Conservation (phyloP, 2,113 vertebrate genomes). For the Tenrec ecaudatus region DNA sequence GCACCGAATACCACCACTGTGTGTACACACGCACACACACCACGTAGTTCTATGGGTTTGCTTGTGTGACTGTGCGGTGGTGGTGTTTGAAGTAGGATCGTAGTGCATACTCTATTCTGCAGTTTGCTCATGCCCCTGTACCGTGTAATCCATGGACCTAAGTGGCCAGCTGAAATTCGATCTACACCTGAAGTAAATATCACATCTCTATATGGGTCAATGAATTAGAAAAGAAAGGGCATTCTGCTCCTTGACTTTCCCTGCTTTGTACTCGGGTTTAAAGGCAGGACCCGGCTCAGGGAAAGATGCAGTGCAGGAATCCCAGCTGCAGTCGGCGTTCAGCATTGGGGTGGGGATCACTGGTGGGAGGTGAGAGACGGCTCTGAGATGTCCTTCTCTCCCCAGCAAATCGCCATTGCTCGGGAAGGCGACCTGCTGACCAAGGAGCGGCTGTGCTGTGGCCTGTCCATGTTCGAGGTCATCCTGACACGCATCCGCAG, state of each 20-base stretch:
- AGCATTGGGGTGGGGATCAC: neutral
- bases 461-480: constrained; percentile 99
- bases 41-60: neutral
- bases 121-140: neutral
- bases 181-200: too few relatives aligned
- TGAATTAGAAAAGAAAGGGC: too few relatives aligned
- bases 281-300: neutral
- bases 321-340: neutral
- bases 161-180: neutral
- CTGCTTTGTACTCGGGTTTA: neutral
- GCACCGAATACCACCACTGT: too few relatives aligned
- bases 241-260: neutral
- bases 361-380: neutral
- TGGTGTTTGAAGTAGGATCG: neutral
- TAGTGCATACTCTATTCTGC: neutral
- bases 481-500: constrained; percentile 97
- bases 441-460: constrained; percentile 99
- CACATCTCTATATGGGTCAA: too few relatives aligned
- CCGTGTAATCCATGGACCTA: neutral
- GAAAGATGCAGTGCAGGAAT: neutral
- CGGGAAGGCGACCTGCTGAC: constrained; percentile 98
- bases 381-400: constrained; percentile 30
- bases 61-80: neutral
- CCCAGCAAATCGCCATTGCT: constrained; percentile 99
- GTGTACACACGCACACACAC: neutral